Evolutionary conservation across 2,113 vertebrate species (phyloP).

Genomic region (Chrysochloris asiatica): DNA sequence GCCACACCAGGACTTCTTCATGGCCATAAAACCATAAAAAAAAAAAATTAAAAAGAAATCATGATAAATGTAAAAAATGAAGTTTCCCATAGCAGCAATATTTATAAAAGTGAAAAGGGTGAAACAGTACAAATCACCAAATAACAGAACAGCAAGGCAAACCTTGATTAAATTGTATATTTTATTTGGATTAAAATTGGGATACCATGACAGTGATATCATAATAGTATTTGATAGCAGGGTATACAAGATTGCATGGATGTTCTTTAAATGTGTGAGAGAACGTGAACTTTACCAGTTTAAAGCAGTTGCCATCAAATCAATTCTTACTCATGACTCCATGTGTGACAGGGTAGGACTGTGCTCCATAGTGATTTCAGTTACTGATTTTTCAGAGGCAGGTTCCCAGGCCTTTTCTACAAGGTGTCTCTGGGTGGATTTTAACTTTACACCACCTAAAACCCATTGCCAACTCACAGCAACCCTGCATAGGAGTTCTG

Average conservation of each 20-base stretch:
- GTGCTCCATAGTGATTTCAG: neutral
- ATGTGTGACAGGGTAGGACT: neutral
- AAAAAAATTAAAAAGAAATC: neutral
- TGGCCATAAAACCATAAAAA: too few relatives aligned
- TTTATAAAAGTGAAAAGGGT: neutral
- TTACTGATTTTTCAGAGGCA: neutral
- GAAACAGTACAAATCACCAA: neutral
- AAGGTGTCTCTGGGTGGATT: neutral
- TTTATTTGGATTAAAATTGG: constrained; percentile 15
- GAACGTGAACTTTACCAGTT: neutral
- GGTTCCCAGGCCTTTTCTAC: neutral
- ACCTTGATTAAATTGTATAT: neutral
- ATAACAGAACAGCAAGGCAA: neutral
- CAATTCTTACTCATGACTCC: neutral
- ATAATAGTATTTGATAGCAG: neutral
- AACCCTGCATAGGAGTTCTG: too few relatives aligned
- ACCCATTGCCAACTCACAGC: too few relatives aligned
- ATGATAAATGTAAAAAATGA: neutral
- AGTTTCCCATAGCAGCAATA: neutral
- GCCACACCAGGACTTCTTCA: too few relatives aligned
- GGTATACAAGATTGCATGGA: neutral
- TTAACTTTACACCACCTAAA: neutral
- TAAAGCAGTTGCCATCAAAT: neutral
- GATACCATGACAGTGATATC: neutral
- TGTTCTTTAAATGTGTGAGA: neutral